These are phyloP conservation scores for Sphyrna mokarran DNA, from an alignment of 2,113 vertebrate species.

Conservation along the genomic window DNA sequence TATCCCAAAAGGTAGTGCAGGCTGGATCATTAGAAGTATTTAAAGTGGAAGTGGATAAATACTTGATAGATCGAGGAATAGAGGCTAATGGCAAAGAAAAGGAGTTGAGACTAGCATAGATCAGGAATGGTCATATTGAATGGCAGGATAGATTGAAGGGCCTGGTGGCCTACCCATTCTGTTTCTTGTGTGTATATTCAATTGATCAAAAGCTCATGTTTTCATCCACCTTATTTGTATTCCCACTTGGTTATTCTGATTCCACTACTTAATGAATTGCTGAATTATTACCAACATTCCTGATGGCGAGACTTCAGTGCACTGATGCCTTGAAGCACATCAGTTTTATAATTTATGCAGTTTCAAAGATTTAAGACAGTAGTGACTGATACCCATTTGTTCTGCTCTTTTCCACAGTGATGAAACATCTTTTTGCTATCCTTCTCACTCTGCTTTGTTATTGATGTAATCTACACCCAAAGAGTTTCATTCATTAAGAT, in stretches of 20 bases:
- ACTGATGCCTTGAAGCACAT: not conserved
- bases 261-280: not conserved
- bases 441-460: not conserved
- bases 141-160: no score
- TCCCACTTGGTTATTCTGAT: not conserved
- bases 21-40: no score
- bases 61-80: no score
- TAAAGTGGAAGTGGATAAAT: no score
- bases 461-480: not conserved
- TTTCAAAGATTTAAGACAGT: not conserved
- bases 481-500: not conserved
- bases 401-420: not conserved
- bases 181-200: not conserved
- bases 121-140: no score
- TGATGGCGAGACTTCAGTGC: not conserved
- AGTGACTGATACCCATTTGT: not conserved
- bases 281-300: not conserved
- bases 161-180: no score
- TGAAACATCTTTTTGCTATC: not conserved
- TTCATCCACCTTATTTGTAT: not conserved
- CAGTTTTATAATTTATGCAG: not conserved
- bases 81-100: no score
- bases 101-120: no score
- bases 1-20: no score
- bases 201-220: not conserved